A percentile compares a stretch with the other conserved stretches of the same genome.
These are phyloP conservation scores for Melanotaenia trifasciata DNA, from an alignment of 2,797 vertebrate genomes.

Conservation along the genomic window DNA sequence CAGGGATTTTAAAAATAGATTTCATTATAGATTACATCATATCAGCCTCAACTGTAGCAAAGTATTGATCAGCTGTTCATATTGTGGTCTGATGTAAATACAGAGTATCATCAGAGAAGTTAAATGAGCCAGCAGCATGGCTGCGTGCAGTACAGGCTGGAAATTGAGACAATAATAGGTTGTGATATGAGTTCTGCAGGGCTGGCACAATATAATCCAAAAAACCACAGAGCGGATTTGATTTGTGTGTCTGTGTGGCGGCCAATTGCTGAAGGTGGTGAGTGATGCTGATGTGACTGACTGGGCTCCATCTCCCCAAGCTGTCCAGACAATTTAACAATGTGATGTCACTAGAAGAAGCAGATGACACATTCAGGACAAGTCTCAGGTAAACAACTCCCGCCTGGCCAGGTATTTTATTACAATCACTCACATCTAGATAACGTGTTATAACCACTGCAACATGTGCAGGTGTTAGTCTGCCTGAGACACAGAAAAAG, in stretches of 20 bases:
- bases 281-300: constrained; percentile 37
- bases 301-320: constrained; percentile 38
- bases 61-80: constrained; percentile 7
- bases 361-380: constrained; percentile 68
- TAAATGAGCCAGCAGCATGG: constrained; percentile 1
- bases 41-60: background rate
- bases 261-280: constrained; percentile 14
- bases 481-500: constrained; percentile 22
- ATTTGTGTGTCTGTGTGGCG: constrained; percentile 8
- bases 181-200: constrained; percentile 34
- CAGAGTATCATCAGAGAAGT: background rate
- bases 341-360: constrained; percentile 55
- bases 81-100: constrained; percentile 3
- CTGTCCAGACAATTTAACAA: constrained; percentile 39
- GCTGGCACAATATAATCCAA: constrained; percentile 26
- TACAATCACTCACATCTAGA: constrained; percentile 47
- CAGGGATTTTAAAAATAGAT: too few species aligned
- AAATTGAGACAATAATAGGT: constrained; percentile 34
- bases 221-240: constrained; percentile 10
- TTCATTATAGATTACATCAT: too few species aligned
- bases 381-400: constrained; percentile 59
- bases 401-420: constrained; percentile 64
- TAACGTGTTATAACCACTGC: constrained; percentile 52
- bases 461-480: constrained; percentile 21
- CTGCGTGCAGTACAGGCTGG: constrained; percentile 4